phyloP scores from a whole-genome alignment of 2,797 vertebrate species.

The Miichthys miiuy region DNA sequence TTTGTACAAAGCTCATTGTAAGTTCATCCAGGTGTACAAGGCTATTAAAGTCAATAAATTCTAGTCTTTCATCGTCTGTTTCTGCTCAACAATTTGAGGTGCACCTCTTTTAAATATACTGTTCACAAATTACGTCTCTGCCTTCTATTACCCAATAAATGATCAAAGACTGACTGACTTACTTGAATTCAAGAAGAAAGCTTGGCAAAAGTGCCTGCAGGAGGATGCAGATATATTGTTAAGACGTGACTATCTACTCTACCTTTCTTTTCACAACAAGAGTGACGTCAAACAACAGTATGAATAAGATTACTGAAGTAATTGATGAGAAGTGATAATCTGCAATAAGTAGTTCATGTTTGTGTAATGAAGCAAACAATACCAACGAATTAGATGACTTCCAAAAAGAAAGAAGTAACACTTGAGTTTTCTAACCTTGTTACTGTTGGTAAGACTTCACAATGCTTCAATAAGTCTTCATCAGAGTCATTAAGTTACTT shows the following conservation, averaged over 20 bases:
- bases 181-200: slow-evolving; percentile 1
- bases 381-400: slow-evolving; percentile 29
- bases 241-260: background rate
- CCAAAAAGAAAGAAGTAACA: background rate
- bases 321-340: slow-evolving; percentile 23
- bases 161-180: background rate
- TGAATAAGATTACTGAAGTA: slow-evolving; percentile 6
- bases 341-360: background rate
- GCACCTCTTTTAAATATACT: background rate
- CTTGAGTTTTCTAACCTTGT: slow-evolving; percentile 19
- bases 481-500: slow-evolving; percentile 50
- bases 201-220: background rate
- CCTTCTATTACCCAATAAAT: slow-evolving; percentile 19
- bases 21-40: background rate
- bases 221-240: background rate
- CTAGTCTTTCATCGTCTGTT: background rate
- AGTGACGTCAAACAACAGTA: slow-evolving; percentile 10
- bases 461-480: slow-evolving; percentile 43
- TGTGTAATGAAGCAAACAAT: slow-evolving; percentile 29
- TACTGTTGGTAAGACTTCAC: slow-evolving; percentile 20
- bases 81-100: background rate
- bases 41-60: background rate
- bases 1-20: background rate
- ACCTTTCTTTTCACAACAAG: slow-evolving; percentile 10
- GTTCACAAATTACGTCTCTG: background rate